phyloP scores from a whole-genome alignment of 2,888 invertebrate species.

The Perizoma flavofasciatum region DNA sequence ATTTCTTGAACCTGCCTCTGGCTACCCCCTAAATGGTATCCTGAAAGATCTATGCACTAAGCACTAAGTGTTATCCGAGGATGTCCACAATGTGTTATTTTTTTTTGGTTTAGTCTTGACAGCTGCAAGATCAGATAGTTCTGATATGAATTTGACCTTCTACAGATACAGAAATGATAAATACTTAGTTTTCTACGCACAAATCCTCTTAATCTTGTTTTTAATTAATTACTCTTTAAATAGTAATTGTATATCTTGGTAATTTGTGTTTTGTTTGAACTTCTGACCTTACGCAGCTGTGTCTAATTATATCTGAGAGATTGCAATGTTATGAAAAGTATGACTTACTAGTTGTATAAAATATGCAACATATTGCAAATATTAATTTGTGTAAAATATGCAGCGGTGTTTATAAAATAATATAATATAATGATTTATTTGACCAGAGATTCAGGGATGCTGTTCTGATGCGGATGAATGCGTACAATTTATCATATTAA shows the following conservation, averaged over 20 bases:
- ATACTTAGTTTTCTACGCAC: not conserved
- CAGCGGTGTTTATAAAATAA: too few species aligned
- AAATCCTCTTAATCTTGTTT: not conserved
- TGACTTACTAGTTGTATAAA: slow-evolving; percentile 14
- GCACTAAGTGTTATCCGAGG: too few species aligned
- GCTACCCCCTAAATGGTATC: too few species aligned
- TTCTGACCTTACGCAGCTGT: slow-evolving; percentile 20
- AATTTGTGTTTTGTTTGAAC: slow-evolving; percentile 22
- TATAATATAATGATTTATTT: too few species aligned
- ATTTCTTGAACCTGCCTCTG: too few species aligned
- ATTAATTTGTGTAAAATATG: slow-evolving; percentile 5
- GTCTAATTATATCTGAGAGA: slow-evolving; percentile 17
- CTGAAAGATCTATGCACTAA: too few species aligned
- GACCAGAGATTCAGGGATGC: too few species aligned
- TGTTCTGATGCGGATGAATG: too few species aligned
- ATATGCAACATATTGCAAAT: too few species aligned
- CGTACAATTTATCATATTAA: too few species aligned
- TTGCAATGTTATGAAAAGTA: slow-evolving; percentile 21
- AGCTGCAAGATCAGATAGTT: not conserved
- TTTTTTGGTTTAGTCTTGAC: too few species aligned
- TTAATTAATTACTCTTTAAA: slow-evolving; percentile 3
- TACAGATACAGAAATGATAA: not conserved
- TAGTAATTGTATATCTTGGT: slow-evolving; percentile 6
- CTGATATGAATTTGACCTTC: not conserved
- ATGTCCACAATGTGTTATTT: too few species aligned